Evolutionary conservation across 2,113 vertebrate genomes (phyloP).

Genomic region (Cyanoliseus patagonus): DNA sequence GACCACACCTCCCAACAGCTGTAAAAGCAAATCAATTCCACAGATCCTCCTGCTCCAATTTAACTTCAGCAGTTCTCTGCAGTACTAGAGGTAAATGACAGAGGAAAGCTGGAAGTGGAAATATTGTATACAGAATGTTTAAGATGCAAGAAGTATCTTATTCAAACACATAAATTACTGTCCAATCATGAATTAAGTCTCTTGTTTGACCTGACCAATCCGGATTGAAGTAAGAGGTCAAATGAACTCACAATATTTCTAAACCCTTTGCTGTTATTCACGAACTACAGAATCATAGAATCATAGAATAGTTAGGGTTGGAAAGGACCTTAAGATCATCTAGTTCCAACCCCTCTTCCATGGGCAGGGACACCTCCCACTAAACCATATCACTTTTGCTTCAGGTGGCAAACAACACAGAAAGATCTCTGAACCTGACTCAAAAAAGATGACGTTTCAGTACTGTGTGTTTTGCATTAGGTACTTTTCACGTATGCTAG

Average conservation of each 20-base stretch:
- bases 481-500: background rate
- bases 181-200: background rate
- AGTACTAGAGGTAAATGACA: background rate
- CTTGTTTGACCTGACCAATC: background rate
- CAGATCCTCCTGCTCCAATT: background rate
- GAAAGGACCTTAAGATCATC: too few relatives aligned
- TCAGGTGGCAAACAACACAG: background rate
- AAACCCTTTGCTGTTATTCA: background rate
- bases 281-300: background rate
- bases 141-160: background rate
- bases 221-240: background rate
- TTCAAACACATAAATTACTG: background rate
- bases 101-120: background rate
- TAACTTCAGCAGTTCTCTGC: background rate
- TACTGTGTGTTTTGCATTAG: background rate
- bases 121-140: background rate
- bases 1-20: background rate
- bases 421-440: background rate
- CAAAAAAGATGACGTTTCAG: background rate
- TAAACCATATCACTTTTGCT: background rate
- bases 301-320: too few relatives aligned
- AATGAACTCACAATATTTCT: background rate
- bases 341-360: too few relatives aligned
- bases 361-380: too few relatives aligned
- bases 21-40: slow-evolving; percentile 27